Evolutionary conservation across 2,888 invertebrate species (phyloP).

Genomic region (Oscheius sp.): DNA sequence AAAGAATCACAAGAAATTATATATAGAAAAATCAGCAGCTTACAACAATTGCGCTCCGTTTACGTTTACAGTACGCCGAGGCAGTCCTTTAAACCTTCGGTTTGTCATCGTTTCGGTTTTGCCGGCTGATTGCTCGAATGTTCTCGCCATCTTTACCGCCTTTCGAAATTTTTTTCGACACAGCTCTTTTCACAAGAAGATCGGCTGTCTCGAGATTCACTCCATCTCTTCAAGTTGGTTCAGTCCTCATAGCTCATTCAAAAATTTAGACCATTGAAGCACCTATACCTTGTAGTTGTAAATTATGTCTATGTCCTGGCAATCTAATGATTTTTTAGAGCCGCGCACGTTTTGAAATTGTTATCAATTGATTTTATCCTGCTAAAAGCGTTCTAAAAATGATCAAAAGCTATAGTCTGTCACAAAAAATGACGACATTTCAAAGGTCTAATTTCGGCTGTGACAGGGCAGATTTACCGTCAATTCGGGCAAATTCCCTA

Average conservation of each 20-base stretch:
- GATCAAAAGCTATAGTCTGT: too few relatives aligned
- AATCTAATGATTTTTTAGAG: background rate
- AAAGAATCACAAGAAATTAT: background rate
- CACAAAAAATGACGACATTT: too few relatives aligned
- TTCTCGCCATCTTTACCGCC: background rate
- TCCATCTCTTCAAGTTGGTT: background rate
- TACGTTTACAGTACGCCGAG: conserved; percentile 16
- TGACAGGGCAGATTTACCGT: too few relatives aligned
- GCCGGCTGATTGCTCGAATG: background rate
- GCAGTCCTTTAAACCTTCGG: conserved; percentile 31
- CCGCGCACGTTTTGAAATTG: background rate
- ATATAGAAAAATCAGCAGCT: background rate
- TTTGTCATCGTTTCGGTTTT: conserved; percentile 33
- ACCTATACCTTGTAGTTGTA: too few relatives aligned
- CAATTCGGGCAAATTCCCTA: too few relatives aligned
- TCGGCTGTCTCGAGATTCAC: background rate
- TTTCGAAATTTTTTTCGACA: background rate
- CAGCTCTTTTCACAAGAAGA: background rate
- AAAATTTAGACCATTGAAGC: too few relatives aligned
- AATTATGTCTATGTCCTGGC: background rate
- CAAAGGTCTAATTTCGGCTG: too few relatives aligned
- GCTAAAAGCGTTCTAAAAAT: too few relatives aligned
- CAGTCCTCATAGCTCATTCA: background rate
- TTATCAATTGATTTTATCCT: too few relatives aligned
- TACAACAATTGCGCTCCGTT: conserved; percentile 9